Evolutionary conservation across 2,888 invertebrate genomes (phyloP), one percentile per base, ranked within the genome.

Genomic region (Patella ulyssiponensis): DNA sequence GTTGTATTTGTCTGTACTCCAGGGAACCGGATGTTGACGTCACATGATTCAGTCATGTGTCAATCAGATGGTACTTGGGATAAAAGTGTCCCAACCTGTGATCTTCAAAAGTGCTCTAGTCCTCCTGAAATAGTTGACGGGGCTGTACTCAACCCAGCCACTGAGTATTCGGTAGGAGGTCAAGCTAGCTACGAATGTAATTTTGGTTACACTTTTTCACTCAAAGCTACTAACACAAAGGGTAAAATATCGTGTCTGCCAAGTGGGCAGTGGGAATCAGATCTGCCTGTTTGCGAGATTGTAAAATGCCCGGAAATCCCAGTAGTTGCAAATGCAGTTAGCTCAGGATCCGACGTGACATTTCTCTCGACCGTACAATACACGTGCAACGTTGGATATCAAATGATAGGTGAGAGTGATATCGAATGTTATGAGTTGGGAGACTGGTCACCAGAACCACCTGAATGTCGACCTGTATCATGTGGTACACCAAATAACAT

Each of bases 401-500:
- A 81, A 56, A 80, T 90, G 17, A 90, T 90, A 2, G 82, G 81
- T 20, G 81, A 81, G 64, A 73, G 73, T 12, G 69, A 75, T 5
- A 80, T 85, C 12, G 83, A 83, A 51, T 90, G 90, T 73, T 78
- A 86, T 20, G 88, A 86, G 23, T 83, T 82, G 23, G 90, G 87
- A n/a, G 75, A 74, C 0, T 92, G 88, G 88, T 85, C 82, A 76
- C 81, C 82, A 9, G 75, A 77, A 5, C 69, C 81, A 11, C 86
- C 87, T 3, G 74, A 64, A 14, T 92, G 92, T 79, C 76, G 79
- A 7, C 88, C 91, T 3, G 86, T 92, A 15, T 88, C 90, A 71
- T 93, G 93, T 83, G 88, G 88, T 5, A 82, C 87, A 0, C 92
- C 93, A 3, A 84, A 87, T 11, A 71, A 79, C 12, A 80, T 89